Conservation (phyloP, 2,797 vertebrate genomes). For the Halcyon leucocephala region DNA sequence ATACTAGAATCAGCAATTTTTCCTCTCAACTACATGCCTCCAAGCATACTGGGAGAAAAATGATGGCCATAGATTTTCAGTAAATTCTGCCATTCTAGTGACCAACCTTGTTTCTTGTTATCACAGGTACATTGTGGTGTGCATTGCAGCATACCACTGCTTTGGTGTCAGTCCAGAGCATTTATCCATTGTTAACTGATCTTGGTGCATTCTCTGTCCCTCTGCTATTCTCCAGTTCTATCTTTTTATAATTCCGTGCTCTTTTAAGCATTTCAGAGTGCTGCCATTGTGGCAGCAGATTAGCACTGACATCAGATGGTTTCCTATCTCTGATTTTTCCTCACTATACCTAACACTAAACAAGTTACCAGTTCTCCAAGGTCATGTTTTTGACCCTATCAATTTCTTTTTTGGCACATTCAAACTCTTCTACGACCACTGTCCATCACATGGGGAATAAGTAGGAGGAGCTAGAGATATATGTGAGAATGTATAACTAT, state of each 20-base stretch:
- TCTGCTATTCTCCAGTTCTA: background rate
- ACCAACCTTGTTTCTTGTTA: background rate
- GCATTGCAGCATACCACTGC: background rate
- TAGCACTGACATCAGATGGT: background rate
- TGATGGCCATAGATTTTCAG: background rate
- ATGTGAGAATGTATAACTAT: no score
- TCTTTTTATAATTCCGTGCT: background rate
- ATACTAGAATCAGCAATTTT: background rate
- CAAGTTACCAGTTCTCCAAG: background rate
- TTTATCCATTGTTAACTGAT: background rate
- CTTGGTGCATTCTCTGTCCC: background rate
- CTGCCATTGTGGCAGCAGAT: background rate
- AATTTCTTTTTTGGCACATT: background rate
- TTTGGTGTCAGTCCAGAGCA: background rate
- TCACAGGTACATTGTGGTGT: background rate
- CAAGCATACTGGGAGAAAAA: background rate
- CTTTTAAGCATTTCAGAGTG: background rate
- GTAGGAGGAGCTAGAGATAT: no score
- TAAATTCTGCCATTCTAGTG: background rate
- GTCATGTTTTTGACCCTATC: background rate
- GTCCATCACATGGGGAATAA: background rate
- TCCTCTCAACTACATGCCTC: background rate
- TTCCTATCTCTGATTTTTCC: background rate
- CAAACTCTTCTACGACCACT: background rate
- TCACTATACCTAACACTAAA: background rate